Evolutionary conservation across 2,113 vertebrate genomes (phyloP).

Genomic region (Cepphus grylle): DNA sequence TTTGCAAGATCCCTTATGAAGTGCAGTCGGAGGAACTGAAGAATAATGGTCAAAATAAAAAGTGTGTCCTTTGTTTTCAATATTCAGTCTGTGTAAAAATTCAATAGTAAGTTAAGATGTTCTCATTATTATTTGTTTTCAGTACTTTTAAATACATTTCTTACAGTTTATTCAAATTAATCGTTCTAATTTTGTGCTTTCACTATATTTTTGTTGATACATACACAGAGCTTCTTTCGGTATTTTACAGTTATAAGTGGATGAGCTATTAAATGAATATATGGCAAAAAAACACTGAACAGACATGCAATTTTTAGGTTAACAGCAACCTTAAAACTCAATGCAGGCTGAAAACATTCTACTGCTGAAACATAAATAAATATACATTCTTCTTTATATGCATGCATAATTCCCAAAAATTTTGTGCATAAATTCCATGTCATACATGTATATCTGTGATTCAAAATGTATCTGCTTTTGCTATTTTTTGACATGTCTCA

Average conservation of each 20-base stretch:
- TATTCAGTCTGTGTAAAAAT: background rate
- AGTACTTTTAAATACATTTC: background rate
- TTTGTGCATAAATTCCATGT: background rate
- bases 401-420: background rate
- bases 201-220: background rate
- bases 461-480: background rate
- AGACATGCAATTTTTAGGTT: background rate
- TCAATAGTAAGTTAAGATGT: background rate
- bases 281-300: background rate
- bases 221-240: background rate
- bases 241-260: background rate
- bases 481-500: background rate
- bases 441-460: background rate
- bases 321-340: background rate
- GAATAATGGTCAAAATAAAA: background rate
- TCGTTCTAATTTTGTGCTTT: background rate
- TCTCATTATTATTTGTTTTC: background rate
- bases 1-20: background rate
- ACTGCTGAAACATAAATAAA: background rate
- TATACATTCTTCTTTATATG: background rate
- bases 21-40: background rate
- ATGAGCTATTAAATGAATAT: background rate
- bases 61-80: background rate
- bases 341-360: background rate
- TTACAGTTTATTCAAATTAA: background rate